Evolutionary conservation across 2,797 vertebrate genomes (phyloP).

Genomic region (Catostomus latipinnis): DNA sequence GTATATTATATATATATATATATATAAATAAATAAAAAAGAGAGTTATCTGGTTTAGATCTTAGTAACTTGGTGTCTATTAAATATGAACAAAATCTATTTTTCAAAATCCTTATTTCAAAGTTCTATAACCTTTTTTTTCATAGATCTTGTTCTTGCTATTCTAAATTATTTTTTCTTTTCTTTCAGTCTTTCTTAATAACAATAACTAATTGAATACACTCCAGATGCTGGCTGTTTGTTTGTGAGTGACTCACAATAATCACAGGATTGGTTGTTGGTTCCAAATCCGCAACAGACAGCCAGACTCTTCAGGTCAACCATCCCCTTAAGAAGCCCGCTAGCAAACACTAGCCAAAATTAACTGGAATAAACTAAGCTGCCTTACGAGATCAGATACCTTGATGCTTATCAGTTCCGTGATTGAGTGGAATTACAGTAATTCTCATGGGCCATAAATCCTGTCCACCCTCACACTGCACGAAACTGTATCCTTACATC

Average conservation of each 20-base stretch:
- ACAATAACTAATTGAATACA: too few species aligned
- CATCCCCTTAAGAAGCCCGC: conserved; percentile 36
- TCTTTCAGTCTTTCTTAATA: too few species aligned
- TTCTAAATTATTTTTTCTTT: too few species aligned
- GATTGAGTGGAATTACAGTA: conserved; percentile 59
- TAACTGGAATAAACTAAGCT: conserved; percentile 39
- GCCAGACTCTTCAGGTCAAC: conserved; percentile 32
- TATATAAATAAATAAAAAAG: not conserved
- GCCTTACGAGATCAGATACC: conserved; percentile 52
- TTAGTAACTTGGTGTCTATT: not conserved
- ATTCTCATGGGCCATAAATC: conserved; percentile 36
- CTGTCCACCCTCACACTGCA: conserved; percentile 13
- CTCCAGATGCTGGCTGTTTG: too few species aligned
- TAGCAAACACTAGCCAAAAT: conserved; percentile 30
- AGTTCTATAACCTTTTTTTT: too few species aligned
- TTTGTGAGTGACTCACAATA: too few species aligned
- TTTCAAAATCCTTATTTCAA: too few species aligned
- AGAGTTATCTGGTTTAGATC: not conserved
- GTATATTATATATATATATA: too few species aligned
- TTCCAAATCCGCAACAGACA: not conserved
- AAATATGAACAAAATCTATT: too few species aligned
- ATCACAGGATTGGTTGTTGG: too few species aligned
- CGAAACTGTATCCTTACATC: not conserved
- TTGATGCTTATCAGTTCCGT: conserved; percentile 61
- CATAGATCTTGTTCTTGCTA: too few species aligned